Conservation (phyloP, 2,113 vertebrate species). For the Heteronetta atricapilla region DNA sequence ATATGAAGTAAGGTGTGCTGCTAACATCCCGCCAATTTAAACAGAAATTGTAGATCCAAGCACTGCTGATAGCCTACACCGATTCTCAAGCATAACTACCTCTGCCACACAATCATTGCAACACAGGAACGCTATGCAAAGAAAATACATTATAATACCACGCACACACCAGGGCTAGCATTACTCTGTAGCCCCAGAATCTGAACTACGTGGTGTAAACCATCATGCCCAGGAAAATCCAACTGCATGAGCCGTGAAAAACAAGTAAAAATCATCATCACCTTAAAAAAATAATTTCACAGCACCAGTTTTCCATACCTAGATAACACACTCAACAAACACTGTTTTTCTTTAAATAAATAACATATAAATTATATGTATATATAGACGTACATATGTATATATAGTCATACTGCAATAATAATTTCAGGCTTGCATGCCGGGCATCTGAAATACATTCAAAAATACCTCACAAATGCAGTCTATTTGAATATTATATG, state of each 20-base stretch:
- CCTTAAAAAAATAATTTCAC: neutral
- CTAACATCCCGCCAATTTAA: neutral
- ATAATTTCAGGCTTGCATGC: neutral
- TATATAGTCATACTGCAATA: neutral
- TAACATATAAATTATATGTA: rapidly evolving
- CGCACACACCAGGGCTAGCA: neutral
- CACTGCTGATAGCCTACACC: neutral
- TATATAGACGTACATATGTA: no score
- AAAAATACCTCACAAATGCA: neutral
- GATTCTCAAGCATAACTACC: slow-evolving; percentile 8
- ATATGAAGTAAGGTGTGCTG: neutral
- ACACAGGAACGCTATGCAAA: neutral
- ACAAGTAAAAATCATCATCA: neutral
- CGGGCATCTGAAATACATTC: neutral
- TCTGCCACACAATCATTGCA: neutral
- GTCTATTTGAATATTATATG: neutral
- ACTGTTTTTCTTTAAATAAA: neutral
- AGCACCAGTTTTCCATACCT: neutral
- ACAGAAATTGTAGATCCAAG: neutral
- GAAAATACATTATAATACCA: neutral
- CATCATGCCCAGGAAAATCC: neutral
- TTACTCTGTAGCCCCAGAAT: neutral
- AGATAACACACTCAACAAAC: neutral
- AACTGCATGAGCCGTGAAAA: neutral
- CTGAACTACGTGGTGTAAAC: neutral